Conservation (phyloP, 2,797 vertebrate genomes). For the Microhierax caerulescens region DNA sequence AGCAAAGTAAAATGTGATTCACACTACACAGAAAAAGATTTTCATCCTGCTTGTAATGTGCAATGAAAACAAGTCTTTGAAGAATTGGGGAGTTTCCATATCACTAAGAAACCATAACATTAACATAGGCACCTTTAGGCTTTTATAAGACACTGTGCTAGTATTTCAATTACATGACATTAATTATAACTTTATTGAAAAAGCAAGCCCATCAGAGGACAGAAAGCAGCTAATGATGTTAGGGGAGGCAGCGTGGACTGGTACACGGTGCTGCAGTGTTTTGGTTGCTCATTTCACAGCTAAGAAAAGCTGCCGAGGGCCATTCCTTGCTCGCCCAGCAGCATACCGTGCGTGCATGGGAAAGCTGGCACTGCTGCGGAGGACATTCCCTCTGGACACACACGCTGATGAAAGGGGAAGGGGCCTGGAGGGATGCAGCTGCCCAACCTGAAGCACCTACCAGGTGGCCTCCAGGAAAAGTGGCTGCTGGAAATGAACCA, state of each 20-base stretch:
- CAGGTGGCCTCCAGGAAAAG: not conserved
- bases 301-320: not conserved
- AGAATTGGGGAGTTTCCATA: not conserved
- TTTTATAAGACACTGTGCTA: not conserved
- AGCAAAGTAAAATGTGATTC: not conserved
- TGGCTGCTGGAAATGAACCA: not conserved
- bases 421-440: fast-evolving
- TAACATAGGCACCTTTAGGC: not conserved
- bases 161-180: not conserved
- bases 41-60: not conserved
- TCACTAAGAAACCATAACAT: not conserved
- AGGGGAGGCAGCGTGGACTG: not conserved
- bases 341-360: fast-evolving
- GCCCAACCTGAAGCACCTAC: not conserved
- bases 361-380: not conserved
- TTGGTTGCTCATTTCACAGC: not conserved
- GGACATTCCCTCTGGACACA: not conserved
- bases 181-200: not conserved
- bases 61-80: not conserved
- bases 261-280: not conserved
- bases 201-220: not conserved
- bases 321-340: not conserved
- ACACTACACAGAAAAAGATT: not conserved
- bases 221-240: not conserved
- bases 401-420: not conserved